Evolutionary conservation across 1,140 invertebrate genomes (phyloP).

Genomic region (Archivesica marissinica): DNA sequence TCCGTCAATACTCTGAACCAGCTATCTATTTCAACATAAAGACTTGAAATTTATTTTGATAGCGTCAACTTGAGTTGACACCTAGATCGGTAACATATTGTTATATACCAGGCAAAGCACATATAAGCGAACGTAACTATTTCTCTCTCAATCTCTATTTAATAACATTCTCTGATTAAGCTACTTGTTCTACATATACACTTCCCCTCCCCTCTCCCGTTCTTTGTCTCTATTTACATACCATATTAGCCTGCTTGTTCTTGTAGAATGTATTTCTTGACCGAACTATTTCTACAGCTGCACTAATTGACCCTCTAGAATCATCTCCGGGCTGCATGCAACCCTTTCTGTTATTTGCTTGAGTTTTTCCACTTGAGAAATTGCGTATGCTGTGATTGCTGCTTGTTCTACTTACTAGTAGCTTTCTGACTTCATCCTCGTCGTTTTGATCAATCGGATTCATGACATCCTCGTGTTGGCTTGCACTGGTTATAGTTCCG

Average conservation of each 20-base stretch:
- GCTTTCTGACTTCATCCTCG: neutral
- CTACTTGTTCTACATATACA: neutral
- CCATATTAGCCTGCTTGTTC: neutral
- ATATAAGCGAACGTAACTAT: no score
- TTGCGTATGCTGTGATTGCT: neutral
- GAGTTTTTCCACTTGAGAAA: neutral
- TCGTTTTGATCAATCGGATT: neutral
- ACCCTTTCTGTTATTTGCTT: neutral
- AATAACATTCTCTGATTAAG: no score
- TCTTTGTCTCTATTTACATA: neutral
- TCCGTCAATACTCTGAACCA: no score
- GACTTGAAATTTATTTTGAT: no score
- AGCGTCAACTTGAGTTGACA: no score
- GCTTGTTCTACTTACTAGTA: neutral
- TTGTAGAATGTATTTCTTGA: slow-evolving; percentile 17
- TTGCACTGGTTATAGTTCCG: neutral
- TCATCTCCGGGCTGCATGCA: neutral
- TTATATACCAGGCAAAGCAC: neutral
- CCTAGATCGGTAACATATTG: no score
- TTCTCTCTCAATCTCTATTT: no score
- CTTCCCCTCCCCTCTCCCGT: neutral
- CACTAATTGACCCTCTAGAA: neutral
- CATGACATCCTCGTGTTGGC: neutral
- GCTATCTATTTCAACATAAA: no score
- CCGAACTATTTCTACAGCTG: neutral